These are phyloP conservation scores for Tauraco erythrolophus DNA, from an alignment of 2,113 vertebrate species.

Conservation along the genomic window DNA sequence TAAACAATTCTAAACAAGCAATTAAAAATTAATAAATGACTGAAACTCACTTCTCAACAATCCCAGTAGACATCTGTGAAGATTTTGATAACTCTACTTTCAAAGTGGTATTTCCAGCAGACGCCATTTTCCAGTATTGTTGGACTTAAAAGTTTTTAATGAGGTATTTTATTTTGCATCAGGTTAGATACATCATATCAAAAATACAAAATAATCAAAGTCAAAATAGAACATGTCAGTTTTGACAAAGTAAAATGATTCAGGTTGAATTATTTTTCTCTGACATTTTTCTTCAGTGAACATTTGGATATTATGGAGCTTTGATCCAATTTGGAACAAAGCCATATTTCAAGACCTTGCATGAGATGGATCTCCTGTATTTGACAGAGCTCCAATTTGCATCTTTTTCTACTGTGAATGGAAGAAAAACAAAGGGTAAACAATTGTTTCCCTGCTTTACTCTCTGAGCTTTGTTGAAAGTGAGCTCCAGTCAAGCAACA, in stretches of 20 bases:
- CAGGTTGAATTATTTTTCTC: not conserved
- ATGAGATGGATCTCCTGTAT: not conserved
- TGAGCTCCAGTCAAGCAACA: not conserved
- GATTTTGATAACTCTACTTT: not conserved
- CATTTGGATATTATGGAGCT: not conserved
- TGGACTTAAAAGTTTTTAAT: not conserved
- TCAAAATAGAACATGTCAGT: not conserved
- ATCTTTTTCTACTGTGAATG: not conserved
- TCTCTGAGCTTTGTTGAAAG: not conserved
- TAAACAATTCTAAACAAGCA: not conserved
- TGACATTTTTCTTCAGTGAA: not conserved
- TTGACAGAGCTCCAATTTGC: conserved; percentile 19
- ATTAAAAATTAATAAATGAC: not conserved
- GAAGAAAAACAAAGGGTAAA: not conserved
- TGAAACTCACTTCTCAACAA: not conserved
- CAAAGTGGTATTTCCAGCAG: not conserved
- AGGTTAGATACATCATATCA: not conserved
- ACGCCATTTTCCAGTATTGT: not conserved
- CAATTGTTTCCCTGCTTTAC: not conserved
- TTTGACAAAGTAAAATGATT: not conserved
- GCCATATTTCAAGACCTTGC: not conserved
- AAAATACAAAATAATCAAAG: not conserved
- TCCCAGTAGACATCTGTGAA: not conserved
- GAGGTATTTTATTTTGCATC: not conserved
- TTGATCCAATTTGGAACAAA: not conserved